Percentiles rank a stretch among this genome's conserved stretches.
Evolutionary conservation across 92 coral and sea anemone species (phyloP).

Genomic region (Epizoanthus stellaris): DNA sequence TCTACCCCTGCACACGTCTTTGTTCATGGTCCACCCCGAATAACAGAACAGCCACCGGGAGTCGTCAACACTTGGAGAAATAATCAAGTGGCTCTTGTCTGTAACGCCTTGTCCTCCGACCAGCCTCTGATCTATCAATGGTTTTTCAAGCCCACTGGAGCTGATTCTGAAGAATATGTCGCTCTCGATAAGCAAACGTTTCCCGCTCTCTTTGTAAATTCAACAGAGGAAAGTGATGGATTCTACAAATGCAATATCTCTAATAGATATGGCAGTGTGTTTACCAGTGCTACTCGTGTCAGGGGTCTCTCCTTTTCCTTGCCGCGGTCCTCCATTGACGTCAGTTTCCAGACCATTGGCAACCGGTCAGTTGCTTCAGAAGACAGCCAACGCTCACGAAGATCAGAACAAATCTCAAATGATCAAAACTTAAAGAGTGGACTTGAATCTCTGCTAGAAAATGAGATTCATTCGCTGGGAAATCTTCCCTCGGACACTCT

Average conservation of each 20-base stretch:
- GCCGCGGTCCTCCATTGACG: constrained; percentile 49
- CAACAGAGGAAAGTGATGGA: constrained; percentile 51
- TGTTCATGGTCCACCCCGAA: constrained; percentile 61
- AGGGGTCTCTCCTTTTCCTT: constrained; percentile 55
- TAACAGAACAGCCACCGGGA: constrained; percentile 58
- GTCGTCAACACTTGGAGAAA: constrained; percentile 44
- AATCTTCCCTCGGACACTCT: constrained; percentile 57
- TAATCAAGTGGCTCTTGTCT: constrained; percentile 46
- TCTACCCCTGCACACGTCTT: constrained; percentile 59
- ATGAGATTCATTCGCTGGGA: background rate
- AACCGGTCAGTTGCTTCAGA: too few relatives aligned
- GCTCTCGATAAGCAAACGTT: constrained; percentile 45
- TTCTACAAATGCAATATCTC: constrained; percentile 64
- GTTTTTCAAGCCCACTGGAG: constrained; percentile 52
- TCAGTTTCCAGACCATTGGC: background rate
- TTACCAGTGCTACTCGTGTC: constrained; percentile 50
- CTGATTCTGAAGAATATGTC: constrained; percentile 18
- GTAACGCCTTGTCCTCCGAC: constrained; percentile 40
- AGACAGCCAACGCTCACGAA: too few relatives aligned
- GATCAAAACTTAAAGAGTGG: too few relatives aligned
- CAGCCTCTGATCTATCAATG: constrained; percentile 65
- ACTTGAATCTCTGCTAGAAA: too few relatives aligned
- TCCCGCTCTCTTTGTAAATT: constrained; percentile 48
- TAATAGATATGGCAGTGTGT: constrained; percentile 59
- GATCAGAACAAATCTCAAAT: too few relatives aligned